Percentiles rank a stretch among this genome's conserved stretches.
Conservation (phyloP, 1,140 invertebrate species). For the Drosophila athabasca region DNA sequence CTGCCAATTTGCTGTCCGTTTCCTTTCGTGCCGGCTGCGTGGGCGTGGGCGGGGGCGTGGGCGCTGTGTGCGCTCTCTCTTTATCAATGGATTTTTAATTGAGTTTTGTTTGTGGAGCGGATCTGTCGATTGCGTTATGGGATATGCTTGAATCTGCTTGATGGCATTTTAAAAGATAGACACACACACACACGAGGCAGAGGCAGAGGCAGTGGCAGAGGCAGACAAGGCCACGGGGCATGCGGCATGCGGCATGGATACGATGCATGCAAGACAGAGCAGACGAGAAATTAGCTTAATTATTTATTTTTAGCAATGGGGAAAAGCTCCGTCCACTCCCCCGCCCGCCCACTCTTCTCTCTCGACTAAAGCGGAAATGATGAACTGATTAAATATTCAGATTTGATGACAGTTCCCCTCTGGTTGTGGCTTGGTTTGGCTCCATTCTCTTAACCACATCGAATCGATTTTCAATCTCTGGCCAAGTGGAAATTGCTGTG, state of each 20-base stretch:
- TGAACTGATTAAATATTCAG: conserved; percentile 47
- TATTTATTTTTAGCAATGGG: conserved; percentile 50
- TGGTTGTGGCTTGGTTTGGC: no score
- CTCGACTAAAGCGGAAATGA: conserved; percentile 35
- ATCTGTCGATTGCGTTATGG: conserved; percentile 1
- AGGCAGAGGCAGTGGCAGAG: no score
- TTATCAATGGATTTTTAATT: conserved; percentile 48
- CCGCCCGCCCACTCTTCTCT: not conserved
- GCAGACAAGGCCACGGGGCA: not conserved
- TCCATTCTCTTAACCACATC: conserved; percentile 23
- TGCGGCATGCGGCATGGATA: no score
- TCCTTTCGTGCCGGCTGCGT: no score
- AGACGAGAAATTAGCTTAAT: conserved; percentile 34
- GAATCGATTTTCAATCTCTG: conserved; percentile 50
- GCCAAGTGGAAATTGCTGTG: conserved; percentile 41
- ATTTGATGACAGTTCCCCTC: conserved; percentile 31
- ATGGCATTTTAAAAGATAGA: conserved; percentile 20
- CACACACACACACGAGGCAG: not conserved
- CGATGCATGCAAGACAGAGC: not conserved
- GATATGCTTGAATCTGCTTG: conserved; percentile 21
- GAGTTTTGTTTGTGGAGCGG: conserved; percentile 22
- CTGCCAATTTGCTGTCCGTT: conserved; percentile 1
- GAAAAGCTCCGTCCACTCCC: not conserved
- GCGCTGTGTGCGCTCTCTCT: no score
- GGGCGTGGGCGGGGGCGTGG: no score